These are phyloP conservation scores for Drosophila multiciliata DNA, from an alignment of 2,888 invertebrate genomes.

Conservation along the genomic window DNA sequence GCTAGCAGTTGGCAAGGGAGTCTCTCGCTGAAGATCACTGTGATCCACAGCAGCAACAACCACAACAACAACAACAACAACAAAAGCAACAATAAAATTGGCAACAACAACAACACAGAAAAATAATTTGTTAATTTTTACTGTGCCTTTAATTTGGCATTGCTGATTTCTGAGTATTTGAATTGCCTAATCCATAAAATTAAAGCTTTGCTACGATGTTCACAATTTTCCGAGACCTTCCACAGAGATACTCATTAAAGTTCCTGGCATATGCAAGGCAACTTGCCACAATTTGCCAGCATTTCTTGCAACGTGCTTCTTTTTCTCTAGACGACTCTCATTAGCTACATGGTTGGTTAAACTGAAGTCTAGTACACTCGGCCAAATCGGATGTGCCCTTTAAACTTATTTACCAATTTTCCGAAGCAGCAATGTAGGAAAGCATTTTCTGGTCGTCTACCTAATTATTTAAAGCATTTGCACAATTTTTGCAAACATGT, in stretches of 20 bases:
- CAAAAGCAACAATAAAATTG: too few relatives aligned
- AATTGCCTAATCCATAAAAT: background rate
- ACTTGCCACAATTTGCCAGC: constrained; percentile 11
- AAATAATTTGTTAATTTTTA: background rate
- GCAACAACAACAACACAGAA: background rate
- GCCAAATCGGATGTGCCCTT: constrained; percentile 36
- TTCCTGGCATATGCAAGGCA: constrained; percentile 28
- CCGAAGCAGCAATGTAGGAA: constrained; percentile 17
- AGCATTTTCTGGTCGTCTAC: constrained; percentile 42
- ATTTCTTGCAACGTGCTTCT: constrained; percentile 16
- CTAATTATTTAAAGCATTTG: constrained; percentile 79
- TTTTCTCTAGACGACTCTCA: constrained; percentile 30
- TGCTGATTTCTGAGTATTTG: background rate
- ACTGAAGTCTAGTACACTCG: constrained; percentile 18
- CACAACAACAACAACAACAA: too few relatives aligned
- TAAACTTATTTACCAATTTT: constrained; percentile 48
- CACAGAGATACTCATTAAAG: constrained; percentile 41
- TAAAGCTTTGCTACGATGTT: background rate
- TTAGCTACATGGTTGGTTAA: constrained; percentile 43
- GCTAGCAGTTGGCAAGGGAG: too few relatives aligned
- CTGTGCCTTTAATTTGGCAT: background rate
- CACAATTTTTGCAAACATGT: constrained; percentile 80
- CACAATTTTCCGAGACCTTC: background rate
- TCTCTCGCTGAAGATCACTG: too few relatives aligned
- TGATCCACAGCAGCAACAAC: too few relatives aligned